Base-by-base conservation (phyloP, 2,797 vertebrate species). In the Gymnopithys bicolor region DNA sequence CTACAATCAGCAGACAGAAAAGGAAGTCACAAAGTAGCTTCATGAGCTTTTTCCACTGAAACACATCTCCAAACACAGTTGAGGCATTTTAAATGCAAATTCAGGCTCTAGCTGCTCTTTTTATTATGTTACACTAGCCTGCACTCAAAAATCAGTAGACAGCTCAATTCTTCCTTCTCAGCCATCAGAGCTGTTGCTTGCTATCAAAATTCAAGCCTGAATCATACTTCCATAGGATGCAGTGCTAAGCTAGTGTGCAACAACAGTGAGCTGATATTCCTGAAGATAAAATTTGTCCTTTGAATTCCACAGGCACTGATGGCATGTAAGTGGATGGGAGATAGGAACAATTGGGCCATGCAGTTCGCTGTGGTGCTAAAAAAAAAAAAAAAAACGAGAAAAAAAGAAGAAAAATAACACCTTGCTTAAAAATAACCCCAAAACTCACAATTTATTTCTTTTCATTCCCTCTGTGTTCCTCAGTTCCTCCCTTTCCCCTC, bases 81-180 rank as follows among this genome's bases (percentile, higher is more conserved):
- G 2, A 89, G 13, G 30, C 24, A 87, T 81, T 92, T 84, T 25
- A 77, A 90, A 83, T 58, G 56, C 52, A 66, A 93, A 88, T 74
- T 83, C 71, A 80, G 30, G 9, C 32, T 84, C 52, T 59, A 78
- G 39, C 56, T 69, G 24, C 19, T 66, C n/a, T 51, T 90, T 74
- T 83, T 48, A 63, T 66, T 74, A 59, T 35, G 43, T 58, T 13
- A 39, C 11, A 43, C 43, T 53, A 27, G 43, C 41, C 64, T 71
- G 49, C 7, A 14, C 35, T 71, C 39, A 46, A 33, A 69, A 27
- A 58, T 49, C 63, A 83, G 55, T 25, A 64, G 43, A 60, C 35
- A 71, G 41, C 37, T 93, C 46, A 71, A 4, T 56, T 87, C 15
- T 74, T 76, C 70, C 66, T 71, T 83, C 25, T 80, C 66, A 86